Evolutionary conservation across 2,797 vertebrate species (phyloP).

Genomic region (Rhinichthys osculus): DNA sequence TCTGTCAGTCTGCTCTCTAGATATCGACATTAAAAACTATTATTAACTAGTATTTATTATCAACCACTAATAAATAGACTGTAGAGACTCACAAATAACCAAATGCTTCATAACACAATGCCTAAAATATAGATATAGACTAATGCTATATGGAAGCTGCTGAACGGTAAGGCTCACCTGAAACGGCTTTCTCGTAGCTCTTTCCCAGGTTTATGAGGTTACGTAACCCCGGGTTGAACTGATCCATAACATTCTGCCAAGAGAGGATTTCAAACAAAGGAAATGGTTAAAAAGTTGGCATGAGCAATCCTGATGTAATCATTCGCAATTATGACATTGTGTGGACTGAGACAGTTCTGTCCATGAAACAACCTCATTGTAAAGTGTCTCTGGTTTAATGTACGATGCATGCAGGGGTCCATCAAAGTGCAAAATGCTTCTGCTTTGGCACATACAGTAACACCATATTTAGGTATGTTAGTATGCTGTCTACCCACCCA

Average conservation of each 20-base stretch:
- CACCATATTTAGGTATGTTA: background rate
- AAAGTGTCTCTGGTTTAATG: background rate
- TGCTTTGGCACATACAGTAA: background rate
- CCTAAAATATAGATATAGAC: background rate
- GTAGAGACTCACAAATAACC: background rate
- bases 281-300: conserved; percentile 29
- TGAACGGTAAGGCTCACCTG: conserved; percentile 81
- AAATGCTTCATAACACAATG: background rate
- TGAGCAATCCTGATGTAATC: conserved; percentile 33
- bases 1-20: background rate
- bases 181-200: conserved; percentile 96
- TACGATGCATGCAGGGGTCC: background rate
- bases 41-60: background rate
- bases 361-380: conserved; percentile 8
- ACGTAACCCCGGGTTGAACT: conserved; percentile 96
- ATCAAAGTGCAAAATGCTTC: background rate
- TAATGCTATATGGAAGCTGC: background rate
- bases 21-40: background rate
- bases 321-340: conserved; percentile 25
- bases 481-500: background rate
- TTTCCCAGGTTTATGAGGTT: conserved; percentile 97
- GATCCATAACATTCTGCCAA: conserved; percentile 96
- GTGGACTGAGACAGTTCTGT: background rate
- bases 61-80: background rate
- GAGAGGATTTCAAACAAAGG: conserved; percentile 45